Percentiles rank a stretch among this genome's conserved stretches.
These are phyloP conservation scores for Drosophila borborema DNA, from an alignment of 2,888 invertebrate genomes.

Conservation along the genomic window DNA sequence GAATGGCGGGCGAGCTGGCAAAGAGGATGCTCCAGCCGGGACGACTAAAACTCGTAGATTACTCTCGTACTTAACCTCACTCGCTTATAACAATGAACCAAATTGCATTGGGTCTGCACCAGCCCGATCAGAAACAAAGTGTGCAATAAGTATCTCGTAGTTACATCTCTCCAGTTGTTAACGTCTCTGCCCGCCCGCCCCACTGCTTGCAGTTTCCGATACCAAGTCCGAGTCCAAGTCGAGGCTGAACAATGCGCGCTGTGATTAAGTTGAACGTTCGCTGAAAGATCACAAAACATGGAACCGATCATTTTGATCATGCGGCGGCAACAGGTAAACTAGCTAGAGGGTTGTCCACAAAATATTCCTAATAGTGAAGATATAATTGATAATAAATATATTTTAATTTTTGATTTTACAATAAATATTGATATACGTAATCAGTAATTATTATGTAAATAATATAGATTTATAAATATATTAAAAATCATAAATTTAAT, in stretches of 20 bases:
- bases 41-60: constrained; percentile 59
- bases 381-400: no score
- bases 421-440: no score
- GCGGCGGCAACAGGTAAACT: constrained; percentile 43
- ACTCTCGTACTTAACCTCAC: constrained; percentile 77
- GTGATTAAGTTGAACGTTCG: constrained; percentile 78
- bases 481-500: no score
- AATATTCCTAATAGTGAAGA: not conserved
- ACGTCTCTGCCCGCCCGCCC: constrained; percentile 12
- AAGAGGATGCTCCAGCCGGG: not conserved
- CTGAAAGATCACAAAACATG: constrained; percentile 79
- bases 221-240: not conserved
- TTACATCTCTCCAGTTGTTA: constrained; percentile 74
- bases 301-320: constrained; percentile 73
- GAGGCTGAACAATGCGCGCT: constrained; percentile 65
- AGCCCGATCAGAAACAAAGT: constrained; percentile 71
- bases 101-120: constrained; percentile 70
- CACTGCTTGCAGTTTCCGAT: constrained; percentile 10
- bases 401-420: no score
- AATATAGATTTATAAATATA: no score
- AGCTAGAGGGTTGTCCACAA: constrained; percentile 1
- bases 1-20: constrained; percentile 1
- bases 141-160: constrained; percentile 64
- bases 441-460: no score
- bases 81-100: constrained; percentile 83